Base-by-base conservation (phyloP, 2,888 invertebrate species). In the Crioceris asparagi region DNA sequence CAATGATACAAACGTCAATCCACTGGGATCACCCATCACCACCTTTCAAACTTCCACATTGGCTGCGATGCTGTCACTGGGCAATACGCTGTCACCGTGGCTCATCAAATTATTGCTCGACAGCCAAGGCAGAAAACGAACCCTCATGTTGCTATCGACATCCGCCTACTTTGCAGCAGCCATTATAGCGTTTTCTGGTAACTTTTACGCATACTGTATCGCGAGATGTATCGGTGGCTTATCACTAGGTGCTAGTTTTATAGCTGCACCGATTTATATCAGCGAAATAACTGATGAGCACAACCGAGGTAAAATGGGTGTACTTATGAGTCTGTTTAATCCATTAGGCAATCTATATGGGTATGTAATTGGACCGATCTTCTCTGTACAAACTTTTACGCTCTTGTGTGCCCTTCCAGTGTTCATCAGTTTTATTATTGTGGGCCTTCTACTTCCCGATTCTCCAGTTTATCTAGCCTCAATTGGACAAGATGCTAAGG, bases 241-340 rank as follows among this genome's bases (percentile, higher is more conserved):
- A n/a, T n/a, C 11, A n/a, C n/a, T 25, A 12, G 12, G 25, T 12
- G n/a, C 25, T n/a, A 12, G 11, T 12, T 11, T 25, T 3, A 11
- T 12, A 12, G 12, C 25, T 2, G 74, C 78, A 1, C 86, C 90
- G 0, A 81, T 88, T 73, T 91, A 90, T 64, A 75, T 85, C 40
- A 84, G 84, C 29, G 91, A 91, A 64, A 83, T 87, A 19, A 75
- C 87, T 5, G 79, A 84, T 69, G 77, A 79, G 38, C 78, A 79
- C 18, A 74, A 79, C 11, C 69, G 92, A 40, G 90, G 90, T 0
- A 76, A 82, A 0, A 65, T 90, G 11, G 43, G 41, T 16, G 49
- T 87, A 0, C 75, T 51, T 4, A 16, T 50, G 18, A 42, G 41
- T 10, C 19, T 51, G 3, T 44, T 46, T 8, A 8, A 45, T 4